phyloP scores from a whole-genome alignment of 1,140 invertebrate genomes.

The Rhagoletis pomonella region DNA sequence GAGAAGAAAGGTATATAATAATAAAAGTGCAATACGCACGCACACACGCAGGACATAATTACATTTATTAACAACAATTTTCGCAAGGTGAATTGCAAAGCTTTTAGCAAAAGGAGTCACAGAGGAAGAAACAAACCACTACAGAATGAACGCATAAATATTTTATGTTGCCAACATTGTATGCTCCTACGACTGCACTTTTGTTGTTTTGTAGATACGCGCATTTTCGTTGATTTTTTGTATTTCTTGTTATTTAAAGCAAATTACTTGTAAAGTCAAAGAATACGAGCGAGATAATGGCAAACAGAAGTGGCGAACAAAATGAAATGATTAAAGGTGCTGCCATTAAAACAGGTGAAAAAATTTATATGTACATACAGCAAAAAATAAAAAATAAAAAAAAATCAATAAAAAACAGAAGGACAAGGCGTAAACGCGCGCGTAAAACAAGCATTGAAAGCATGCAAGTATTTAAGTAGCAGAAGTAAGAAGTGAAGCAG shows the following conservation, averaged over 20 bases:
- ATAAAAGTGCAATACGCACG: slow-evolving; percentile 24
- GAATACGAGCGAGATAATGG: slow-evolving; percentile 10
- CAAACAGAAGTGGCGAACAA: slow-evolving; percentile 10
- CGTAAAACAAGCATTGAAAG: not conserved
- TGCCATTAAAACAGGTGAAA: not conserved
- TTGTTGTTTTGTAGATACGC: not conserved
- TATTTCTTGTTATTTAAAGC: slow-evolving; percentile 37
- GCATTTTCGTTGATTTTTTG: not conserved
- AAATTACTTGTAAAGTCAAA: slow-evolving; percentile 37
- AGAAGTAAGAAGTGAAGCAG: too few species aligned
- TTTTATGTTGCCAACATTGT: slow-evolving; percentile 31
- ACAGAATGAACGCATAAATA: slow-evolving; percentile 12
- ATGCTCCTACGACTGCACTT: too few species aligned
- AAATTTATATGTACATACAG: not conserved
- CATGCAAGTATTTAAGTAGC: not conserved
- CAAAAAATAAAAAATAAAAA: not conserved
- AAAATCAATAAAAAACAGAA: not conserved
- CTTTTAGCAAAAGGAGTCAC: slow-evolving; percentile 1
- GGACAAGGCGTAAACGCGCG: not conserved
- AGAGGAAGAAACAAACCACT: not conserved
- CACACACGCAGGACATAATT: slow-evolving; percentile 42
- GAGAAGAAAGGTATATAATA: not conserved
- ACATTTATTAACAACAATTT: slow-evolving; percentile 49
- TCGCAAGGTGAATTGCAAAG: slow-evolving; percentile 46
- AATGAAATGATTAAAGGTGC: slow-evolving; percentile 41